These are phyloP conservation scores for Taenioides sp. DNA, from an alignment of 2,797 vertebrate species.

Conservation along the genomic window DNA sequence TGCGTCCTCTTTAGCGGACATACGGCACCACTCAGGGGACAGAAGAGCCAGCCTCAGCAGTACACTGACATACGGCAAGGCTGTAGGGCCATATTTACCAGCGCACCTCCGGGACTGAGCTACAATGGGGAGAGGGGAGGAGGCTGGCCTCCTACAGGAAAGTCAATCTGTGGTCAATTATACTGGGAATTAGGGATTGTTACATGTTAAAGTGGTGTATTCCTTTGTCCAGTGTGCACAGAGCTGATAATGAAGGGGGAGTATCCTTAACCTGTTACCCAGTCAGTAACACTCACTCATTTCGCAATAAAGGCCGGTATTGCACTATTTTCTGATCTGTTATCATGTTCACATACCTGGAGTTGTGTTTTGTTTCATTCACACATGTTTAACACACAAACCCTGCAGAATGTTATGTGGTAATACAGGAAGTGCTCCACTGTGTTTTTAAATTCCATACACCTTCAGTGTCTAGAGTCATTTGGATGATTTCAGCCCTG, in stretches of 20 bases:
- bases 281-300: neutral
- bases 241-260: neutral
- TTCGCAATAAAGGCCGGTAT: no score
- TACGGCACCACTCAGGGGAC: constrained; percentile 59
- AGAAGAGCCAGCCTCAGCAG: constrained; percentile 40
- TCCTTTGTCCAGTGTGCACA: neutral
- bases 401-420: no score
- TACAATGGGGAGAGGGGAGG: constrained; percentile 43
- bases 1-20: constrained; percentile 64
- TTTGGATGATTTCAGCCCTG: no score
- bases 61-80: constrained; percentile 28
- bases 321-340: no score
- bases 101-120: constrained; percentile 32
- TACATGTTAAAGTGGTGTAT: constrained; percentile 1
- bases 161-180: constrained; percentile 25
- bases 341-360: no score
- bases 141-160: constrained; percentile 16
- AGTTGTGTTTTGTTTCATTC: no score
- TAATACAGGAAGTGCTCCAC: no score
- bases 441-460: no score
- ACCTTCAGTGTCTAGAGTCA: no score
- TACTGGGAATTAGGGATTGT: constrained; percentile 23
- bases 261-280: neutral
- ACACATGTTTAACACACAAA: no score
- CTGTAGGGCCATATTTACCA: constrained; percentile 37